phyloP scores from a whole-genome alignment of 2,113 vertebrate species.

The Ammodytes marinus region DNA sequence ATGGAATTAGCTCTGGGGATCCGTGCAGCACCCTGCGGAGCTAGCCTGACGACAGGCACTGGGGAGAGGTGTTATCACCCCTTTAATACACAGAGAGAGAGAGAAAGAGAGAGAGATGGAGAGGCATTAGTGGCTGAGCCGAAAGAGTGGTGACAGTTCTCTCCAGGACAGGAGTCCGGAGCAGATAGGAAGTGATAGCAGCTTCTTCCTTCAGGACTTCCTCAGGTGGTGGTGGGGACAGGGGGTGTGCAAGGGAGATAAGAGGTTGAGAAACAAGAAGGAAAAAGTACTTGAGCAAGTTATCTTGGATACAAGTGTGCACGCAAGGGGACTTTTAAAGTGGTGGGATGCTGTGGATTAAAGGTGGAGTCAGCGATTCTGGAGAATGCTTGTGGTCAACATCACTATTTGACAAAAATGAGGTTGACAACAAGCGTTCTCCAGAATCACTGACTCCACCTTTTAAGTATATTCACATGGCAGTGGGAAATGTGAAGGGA shows the following conservation, averaged over 20 bases:
- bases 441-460: too few species aligned
- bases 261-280: conserved; percentile 24
- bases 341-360: too few species aligned
- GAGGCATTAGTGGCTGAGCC: conserved; percentile 62
- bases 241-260: background rate
- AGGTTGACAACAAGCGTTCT: too few species aligned
- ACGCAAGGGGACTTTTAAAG: background rate
- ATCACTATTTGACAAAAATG: too few species aligned
- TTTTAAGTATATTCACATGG: too few species aligned
- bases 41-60: conserved; percentile 49
- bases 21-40: conserved; percentile 44
- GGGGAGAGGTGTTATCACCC: conserved; percentile 71
- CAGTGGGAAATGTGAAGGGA: background rate
- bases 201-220: conserved; percentile 59
- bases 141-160: conserved; percentile 74
- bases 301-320: background rate
- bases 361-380: too few species aligned
- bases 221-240: conserved; percentile 12
- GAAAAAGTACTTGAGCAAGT: conserved; percentile 2
- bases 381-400: too few species aligned
- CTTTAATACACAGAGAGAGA: conserved; percentile 65
- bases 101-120: conserved; percentile 17
- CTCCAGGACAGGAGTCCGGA: conserved; percentile 64
- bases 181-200: conserved; percentile 60
- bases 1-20: conserved; percentile 32